Evolutionary conservation across 2,797 vertebrate genomes (phyloP).

Genomic region (Sphenopsis melanotis): DNA sequence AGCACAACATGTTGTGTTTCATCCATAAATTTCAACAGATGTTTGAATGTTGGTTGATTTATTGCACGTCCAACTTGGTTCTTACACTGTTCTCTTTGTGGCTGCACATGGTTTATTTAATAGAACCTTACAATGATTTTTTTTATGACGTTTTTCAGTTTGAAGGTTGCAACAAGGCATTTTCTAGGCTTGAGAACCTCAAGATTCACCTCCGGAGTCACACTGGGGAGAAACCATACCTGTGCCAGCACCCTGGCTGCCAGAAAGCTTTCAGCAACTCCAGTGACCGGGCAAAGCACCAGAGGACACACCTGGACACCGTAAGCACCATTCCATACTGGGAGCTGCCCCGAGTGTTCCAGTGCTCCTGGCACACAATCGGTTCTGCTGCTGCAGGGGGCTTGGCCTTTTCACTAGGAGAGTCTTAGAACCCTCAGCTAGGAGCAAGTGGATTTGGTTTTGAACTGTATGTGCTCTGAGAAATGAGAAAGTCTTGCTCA

Average conservation of each 20-base stretch:
- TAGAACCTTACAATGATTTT: constrained; percentile 37
- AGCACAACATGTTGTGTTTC: constrained; percentile 53
- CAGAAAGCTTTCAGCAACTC: constrained; percentile 99
- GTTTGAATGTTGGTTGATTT: constrained; percentile 66
- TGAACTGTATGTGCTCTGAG: not conserved
- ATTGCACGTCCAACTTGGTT: constrained; percentile 53
- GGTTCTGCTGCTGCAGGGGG: not conserved
- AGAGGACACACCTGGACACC: constrained; percentile 97
- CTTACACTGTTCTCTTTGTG: constrained; percentile 72
- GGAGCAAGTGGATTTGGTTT: not conserved
- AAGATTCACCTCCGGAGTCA: constrained; percentile 96
- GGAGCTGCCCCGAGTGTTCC: not conserved
- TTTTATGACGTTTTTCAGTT: constrained; percentile 78
- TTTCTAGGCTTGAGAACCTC: constrained; percentile 93
- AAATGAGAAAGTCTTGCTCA: not conserved
- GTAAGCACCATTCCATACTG: constrained; percentile 76
- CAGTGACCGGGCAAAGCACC: constrained; percentile 97
- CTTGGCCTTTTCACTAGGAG: not conserved
- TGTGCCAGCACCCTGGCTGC: constrained; percentile 97
- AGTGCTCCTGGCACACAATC: not conserved
- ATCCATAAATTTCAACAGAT: constrained; percentile 67
- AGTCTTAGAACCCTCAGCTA: not conserved
- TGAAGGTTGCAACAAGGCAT: constrained; percentile 93
- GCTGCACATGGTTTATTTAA: constrained; percentile 57
- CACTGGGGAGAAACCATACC: constrained; percentile 96